Evolutionary conservation across 2,797 vertebrate species (phyloP).

Genomic region (Bovichtus variegatus): DNA sequence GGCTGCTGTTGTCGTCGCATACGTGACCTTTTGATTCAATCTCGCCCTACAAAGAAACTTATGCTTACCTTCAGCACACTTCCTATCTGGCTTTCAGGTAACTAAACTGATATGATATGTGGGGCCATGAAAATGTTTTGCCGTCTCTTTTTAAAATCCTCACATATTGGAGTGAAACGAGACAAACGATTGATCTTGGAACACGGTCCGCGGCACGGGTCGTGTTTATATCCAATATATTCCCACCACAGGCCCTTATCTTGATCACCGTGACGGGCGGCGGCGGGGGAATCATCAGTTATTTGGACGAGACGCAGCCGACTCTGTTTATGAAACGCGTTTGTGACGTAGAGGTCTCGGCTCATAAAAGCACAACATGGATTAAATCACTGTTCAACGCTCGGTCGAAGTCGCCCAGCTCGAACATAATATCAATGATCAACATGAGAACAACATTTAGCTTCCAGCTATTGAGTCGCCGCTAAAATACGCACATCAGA

Average conservation of each 20-base stretch:
- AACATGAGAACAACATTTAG: neutral
- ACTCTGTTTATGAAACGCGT: conserved; percentile 47
- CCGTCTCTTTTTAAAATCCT: neutral
- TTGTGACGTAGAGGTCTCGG: conserved; percentile 30
- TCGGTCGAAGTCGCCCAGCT: neutral
- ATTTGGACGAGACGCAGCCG: conserved; percentile 18
- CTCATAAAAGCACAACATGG: conserved; percentile 54
- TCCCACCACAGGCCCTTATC: conserved; percentile 16
- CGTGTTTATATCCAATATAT: conserved; percentile 20
- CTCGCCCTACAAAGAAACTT: neutral
- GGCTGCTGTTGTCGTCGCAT: conserved; percentile 21
- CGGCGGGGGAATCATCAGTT: conserved; percentile 16
- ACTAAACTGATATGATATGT: conserved; percentile 1
- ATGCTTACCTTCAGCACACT: neutral
- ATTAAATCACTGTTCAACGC: conserved; percentile 42
- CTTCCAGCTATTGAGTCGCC: too few species aligned
- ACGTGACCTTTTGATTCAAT: conserved; percentile 22
- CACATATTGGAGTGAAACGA: conserved; percentile 25
- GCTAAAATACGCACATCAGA: too few species aligned
- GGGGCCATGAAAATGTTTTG: neutral
- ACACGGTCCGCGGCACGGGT: neutral
- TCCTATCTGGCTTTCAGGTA: conserved; percentile 12
- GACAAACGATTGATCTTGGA: conserved; percentile 29
- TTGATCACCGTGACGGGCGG: neutral
- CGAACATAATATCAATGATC: conserved; percentile 11